Base-by-base conservation (phyloP, 2,113 vertebrate species). In the Istiophorus platypterus region DNA sequence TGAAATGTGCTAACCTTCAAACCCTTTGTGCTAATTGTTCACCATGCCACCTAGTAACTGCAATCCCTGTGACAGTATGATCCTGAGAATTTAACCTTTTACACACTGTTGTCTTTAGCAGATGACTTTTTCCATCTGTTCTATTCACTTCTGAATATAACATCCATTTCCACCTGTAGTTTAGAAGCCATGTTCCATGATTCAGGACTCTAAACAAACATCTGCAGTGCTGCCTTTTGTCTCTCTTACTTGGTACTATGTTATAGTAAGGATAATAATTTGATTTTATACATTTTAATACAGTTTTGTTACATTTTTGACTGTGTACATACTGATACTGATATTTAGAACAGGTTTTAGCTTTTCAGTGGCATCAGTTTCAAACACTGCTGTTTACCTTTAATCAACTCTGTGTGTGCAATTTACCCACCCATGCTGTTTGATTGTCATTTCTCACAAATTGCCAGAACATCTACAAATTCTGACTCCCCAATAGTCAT, bases 1-100 rank as follows among this genome's bases (percentile, higher is more conserved):
- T 2, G 9, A 81, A 78, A 87, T 72, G 85, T 75, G 69, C 65
- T 71, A 72, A 75, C 65, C 1, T 15, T 34, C 47, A 79, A 73
- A 54, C 58, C 41, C 63, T 26, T 24, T 57, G 24, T 34, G 75
- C 67, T 78, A 63, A 61, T 52, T 39, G 17, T 77, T 76, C 41
- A 41, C 57, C 18, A n/a, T 31, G 57, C 45, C 17, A 63, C 18
- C 75, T 61, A 41, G 69, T 58, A 57, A 49, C 34, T 72, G 52
- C 81, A 51, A 51, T 11, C n/a, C 26, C 31, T 75, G 31, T 8
- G 61, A 41, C 27, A 24, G 26, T 54, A 15, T 18, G 7, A 47
- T 57, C 58, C 54, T 29, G 13, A 56, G 7, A 51, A 42, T 64
- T 6, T 17, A 54, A 37, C 63, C 24, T 24, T 78, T 81, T 67